These are phyloP conservation scores for Tenebrio molitor DNA, from an alignment of 1,140 invertebrate genomes.

Conservation along the genomic window DNA sequence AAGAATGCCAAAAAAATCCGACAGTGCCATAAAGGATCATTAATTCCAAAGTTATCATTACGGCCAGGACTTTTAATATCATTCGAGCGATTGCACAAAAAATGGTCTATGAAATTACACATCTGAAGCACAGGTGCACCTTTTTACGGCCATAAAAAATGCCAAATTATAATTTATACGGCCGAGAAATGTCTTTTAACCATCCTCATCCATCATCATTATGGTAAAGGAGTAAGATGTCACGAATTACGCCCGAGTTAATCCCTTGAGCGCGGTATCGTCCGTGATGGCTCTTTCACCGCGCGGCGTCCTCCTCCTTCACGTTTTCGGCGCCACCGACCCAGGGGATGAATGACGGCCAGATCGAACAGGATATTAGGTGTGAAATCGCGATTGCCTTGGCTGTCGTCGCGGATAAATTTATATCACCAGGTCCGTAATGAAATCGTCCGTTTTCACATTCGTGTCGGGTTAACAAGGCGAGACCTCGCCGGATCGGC, in stretches of 20 bases:
- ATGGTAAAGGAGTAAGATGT: constrained; percentile 48
- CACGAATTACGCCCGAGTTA: constrained; percentile 38
- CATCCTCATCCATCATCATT: constrained; percentile 49
- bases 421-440: constrained; percentile 29
- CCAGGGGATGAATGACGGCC: background rate
- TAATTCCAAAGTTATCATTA: constrained; percentile 50
- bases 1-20: constrained; percentile 18
- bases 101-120: constrained; percentile 49
- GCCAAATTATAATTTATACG: constrained; percentile 49
- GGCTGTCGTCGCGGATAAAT: constrained; percentile 28
- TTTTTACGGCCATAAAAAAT: constrained; percentile 48
- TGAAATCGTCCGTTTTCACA: constrained; percentile 28
- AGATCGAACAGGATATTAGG: constrained; percentile 19
- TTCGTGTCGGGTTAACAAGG: constrained; percentile 13
- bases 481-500: constrained; percentile 28
- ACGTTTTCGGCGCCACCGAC: background rate
- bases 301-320: background rate
- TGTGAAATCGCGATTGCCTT: constrained; percentile 20
- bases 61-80: constrained; percentile 46
- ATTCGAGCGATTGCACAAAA: constrained; percentile 41
- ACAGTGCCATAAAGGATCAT: constrained; percentile 49
- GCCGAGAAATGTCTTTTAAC: constrained; percentile 51
- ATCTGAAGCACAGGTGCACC: constrained; percentile 42
- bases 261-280: constrained; percentile 15
- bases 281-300: constrained; percentile 16